Percentiles rank a stretch among this genome's conserved stretches.
phyloP scores from a whole-genome alignment of 2,113 vertebrate genomes.

The Platycercus adscitus region DNA sequence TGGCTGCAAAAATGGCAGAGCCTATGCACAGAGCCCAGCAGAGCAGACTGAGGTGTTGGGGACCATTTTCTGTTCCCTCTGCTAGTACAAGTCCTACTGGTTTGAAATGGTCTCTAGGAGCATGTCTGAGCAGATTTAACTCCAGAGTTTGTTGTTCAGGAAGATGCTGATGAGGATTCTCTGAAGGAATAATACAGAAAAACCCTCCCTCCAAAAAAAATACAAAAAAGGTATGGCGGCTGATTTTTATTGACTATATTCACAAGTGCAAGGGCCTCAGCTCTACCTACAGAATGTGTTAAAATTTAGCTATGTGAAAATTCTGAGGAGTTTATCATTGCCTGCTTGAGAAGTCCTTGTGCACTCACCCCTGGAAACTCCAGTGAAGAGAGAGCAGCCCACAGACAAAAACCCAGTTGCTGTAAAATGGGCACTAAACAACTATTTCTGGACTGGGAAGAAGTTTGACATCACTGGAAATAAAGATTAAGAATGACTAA shows the following conservation, averaged over 20 bases:
- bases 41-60: not conserved
- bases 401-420: not conserved
- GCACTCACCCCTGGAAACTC: not conserved
- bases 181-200: not conserved
- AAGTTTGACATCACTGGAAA: not conserved
- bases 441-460: not conserved
- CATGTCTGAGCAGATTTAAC: not conserved
- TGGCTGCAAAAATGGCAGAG: not conserved
- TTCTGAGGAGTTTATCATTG: not conserved
- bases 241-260: not conserved
- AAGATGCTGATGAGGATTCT: not conserved
- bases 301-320: not conserved
- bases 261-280: not conserved
- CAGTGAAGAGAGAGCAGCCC: not conserved
- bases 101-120: not conserved
- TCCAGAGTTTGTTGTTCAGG: not conserved
- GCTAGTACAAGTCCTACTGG: not conserved
- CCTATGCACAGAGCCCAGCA: not conserved
- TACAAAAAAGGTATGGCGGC: fast-evolving
- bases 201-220: fast-evolving
- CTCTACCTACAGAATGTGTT: not conserved
- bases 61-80: not conserved
- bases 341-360: not conserved
- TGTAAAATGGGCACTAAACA: not conserved
- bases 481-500: not conserved